Percentiles rank a stretch among this genome's conserved stretches.
Evolutionary conservation across 2,113 vertebrate species (phyloP).

Genomic region (Amphiprion percula): DNA sequence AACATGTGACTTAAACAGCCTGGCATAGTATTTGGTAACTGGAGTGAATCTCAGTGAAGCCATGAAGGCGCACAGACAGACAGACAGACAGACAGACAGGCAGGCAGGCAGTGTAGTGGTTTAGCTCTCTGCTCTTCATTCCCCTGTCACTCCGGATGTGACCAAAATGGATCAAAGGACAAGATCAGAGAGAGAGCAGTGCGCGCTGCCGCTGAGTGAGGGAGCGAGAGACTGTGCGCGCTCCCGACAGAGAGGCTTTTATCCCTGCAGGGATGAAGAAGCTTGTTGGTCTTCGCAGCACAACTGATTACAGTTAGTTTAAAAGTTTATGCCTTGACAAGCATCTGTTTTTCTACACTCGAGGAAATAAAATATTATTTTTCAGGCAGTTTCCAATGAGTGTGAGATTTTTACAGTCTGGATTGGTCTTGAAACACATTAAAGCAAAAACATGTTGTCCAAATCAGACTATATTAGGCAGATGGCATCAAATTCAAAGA

Average conservation of each 20-base stretch:
- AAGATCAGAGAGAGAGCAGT: constrained; percentile 26
- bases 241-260: neutral
- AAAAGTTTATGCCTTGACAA: too few species aligned
- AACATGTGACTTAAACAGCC: neutral
- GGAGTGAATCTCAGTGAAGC: neutral
- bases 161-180: constrained; percentile 56
- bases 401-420: too few species aligned
- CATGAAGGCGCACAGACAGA: neutral
- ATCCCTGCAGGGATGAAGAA: neutral
- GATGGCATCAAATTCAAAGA: too few species aligned
- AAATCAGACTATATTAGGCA: neutral
- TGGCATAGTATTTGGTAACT: neutral
- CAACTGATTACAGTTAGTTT: too few species aligned
- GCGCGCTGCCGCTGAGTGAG: neutral
- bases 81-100: too few species aligned
- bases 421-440: too few species aligned
- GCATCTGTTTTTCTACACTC: too few species aligned
- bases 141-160: constrained; percentile 45
- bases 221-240: neutral
- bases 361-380: too few species aligned
- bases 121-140: constrained; percentile 7
- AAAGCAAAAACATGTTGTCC: neutral
- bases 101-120: constrained; percentile 1
- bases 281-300: neutral
- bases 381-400: too few species aligned